phyloP scores from a whole-genome alignment of 2,888 invertebrate genomes.

The Limenitis camilla region DNA sequence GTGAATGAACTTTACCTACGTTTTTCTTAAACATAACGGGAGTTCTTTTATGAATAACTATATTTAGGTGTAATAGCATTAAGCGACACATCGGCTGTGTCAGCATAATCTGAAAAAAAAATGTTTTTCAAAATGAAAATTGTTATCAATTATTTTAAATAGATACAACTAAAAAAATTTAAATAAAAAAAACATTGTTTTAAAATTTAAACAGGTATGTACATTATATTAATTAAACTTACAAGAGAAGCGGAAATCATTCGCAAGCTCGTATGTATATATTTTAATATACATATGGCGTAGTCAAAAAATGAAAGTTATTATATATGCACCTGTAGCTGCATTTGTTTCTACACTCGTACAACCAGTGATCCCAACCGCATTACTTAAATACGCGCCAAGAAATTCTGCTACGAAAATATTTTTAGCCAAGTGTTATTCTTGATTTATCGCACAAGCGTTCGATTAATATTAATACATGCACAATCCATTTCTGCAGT shows the following conservation, averaged over 20 bases:
- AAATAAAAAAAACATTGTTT: slow-evolving; percentile 2
- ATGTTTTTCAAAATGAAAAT: slow-evolving; percentile 5
- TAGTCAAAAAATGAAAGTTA: background rate
- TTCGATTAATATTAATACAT: slow-evolving; percentile 25
- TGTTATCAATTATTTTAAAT: background rate
- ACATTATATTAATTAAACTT: background rate
- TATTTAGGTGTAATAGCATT: slow-evolving; percentile 36
- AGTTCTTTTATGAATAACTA: slow-evolving; percentile 44
- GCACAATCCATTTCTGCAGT: slow-evolving; percentile 21
- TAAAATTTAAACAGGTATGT: slow-evolving; percentile 17
- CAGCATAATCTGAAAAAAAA: slow-evolving; percentile 10
- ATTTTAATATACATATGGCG: background rate
- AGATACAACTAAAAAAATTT: no score
- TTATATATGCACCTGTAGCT: slow-evolving; percentile 27
- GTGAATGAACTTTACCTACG: slow-evolving; percentile 58
- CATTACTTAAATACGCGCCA: slow-evolving; percentile 27
- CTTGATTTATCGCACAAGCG: slow-evolving; percentile 23
- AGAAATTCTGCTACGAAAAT: slow-evolving; percentile 27
- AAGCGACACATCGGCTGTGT: slow-evolving; percentile 24
- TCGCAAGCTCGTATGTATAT: background rate
- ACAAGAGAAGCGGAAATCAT: background rate
- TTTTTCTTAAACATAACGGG: slow-evolving; percentile 46
- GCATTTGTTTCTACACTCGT: slow-evolving; percentile 28
- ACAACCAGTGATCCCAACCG: slow-evolving; percentile 24
- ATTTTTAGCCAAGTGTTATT: slow-evolving; percentile 26